phyloP scores from a whole-genome alignment of 2,797 vertebrate species.

The Gorsachius magnificus region DNA sequence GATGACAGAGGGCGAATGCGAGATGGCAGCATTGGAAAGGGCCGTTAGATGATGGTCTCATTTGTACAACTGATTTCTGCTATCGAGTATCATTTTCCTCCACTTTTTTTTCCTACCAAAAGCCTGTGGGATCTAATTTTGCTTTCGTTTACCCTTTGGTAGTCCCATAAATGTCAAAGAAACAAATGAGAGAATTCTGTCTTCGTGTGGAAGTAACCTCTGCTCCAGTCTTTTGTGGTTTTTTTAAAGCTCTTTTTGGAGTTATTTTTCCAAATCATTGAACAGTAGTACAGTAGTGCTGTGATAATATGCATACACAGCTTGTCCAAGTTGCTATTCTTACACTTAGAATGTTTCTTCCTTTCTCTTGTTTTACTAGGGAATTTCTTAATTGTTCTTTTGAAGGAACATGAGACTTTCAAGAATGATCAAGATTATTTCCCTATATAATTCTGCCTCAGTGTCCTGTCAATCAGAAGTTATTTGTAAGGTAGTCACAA shows the following conservation, averaged over 20 bases:
- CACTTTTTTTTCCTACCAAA: not conserved
- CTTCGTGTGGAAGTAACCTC: slow-evolving; percentile 37
- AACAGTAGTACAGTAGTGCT: not conserved
- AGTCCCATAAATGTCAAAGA: slow-evolving; percentile 56
- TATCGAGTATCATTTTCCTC: not conserved
- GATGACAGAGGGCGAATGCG: not conserved
- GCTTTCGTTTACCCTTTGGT: slow-evolving; percentile 55
- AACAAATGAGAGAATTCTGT: slow-evolving; percentile 29
- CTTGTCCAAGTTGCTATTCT: not conserved
- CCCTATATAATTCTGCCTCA: not conserved
- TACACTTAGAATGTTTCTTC: not conserved
- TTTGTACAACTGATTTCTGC: slow-evolving; percentile 38
- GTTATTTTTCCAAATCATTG: slow-evolving; percentile 49
- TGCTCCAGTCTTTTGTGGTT: not conserved
- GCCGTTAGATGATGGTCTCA: not conserved
- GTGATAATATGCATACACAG: not conserved
- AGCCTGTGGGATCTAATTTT: slow-evolving; percentile 60
- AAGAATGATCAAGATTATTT: not conserved
- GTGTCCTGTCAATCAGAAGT: not conserved
- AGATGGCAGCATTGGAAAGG: not conserved
- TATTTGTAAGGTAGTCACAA: not conserved
- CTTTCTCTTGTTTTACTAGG: not conserved
- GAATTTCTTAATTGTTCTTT: not conserved
- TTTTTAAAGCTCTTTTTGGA: slow-evolving; percentile 3
- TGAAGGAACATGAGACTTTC: not conserved